phyloP scores from a whole-genome alignment of 2,888 invertebrate genomes.

The Calliphora vomitoria region DNA sequence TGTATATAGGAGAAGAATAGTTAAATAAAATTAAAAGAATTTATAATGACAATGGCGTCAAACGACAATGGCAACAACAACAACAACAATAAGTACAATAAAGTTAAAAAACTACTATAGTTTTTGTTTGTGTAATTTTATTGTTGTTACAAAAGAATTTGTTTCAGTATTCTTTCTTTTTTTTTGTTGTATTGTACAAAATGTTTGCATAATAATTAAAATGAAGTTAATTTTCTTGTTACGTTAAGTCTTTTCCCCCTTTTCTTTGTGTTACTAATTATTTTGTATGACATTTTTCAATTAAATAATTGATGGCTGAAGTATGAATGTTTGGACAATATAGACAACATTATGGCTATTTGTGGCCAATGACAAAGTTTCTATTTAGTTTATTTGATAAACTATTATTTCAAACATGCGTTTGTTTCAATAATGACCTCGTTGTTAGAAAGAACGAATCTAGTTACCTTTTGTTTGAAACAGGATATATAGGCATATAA shows the following conservation, averaged over 20 bases:
- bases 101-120: slow-evolving; percentile 51
- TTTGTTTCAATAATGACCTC: too few relatives aligned
- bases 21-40: slow-evolving; percentile 67
- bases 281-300: slow-evolving; percentile 57
- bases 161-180: slow-evolving; percentile 2
- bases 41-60: slow-evolving; percentile 72
- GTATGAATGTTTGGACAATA: not conserved
- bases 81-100: slow-evolving; percentile 34
- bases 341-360: too few relatives aligned
- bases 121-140: slow-evolving; percentile 57
- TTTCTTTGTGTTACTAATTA: slow-evolving; percentile 56
- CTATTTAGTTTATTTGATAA: too few relatives aligned
- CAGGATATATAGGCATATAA: too few relatives aligned
- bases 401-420: too few relatives aligned
- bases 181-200: slow-evolving; percentile 19
- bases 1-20: slow-evolving; percentile 5
- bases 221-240: slow-evolving; percentile 66
- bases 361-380: too few relatives aligned
- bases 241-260: not conserved
- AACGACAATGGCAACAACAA: slow-evolving; percentile 60
- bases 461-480: too few relatives aligned
- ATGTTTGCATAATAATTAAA: slow-evolving; percentile 68
- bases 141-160: slow-evolving; percentile 51
- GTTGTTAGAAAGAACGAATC: too few relatives aligned
- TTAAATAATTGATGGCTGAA: slow-evolving; percentile 48